Evolutionary conservation across 2,888 invertebrate species (phyloP), one percentile per base, ranked within the genome.

Genomic region (Amphimallon solstitiale): DNA sequence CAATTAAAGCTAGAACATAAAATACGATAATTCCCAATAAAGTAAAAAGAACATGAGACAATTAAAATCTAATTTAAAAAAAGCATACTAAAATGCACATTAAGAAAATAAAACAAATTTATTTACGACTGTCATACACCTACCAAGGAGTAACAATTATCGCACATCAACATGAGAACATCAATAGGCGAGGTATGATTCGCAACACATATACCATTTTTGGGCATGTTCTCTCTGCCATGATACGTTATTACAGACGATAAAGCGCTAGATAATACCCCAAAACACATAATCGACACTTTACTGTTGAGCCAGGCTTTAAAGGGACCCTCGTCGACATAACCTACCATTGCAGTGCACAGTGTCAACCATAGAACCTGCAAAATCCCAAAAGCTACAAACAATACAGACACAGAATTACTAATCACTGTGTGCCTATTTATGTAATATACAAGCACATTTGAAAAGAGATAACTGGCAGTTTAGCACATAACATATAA

Each of bases 181-280:
- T 99, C 99, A 72, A 99, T 97, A 2, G 99, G 99, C 70, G 97
- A 97, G 3, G 99, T 99, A 84, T 99, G 99, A 85, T 99, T 99
- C 51, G 98, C 98, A 23, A 99, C 99, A 85, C 98, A 98, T 76
- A 98, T 98, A 67, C 91, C 90, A 71, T 83, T 85, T 75, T 88
- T 88, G 34, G 97, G 97, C 74, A 89, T 89, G 82, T 96, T 94
- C 80, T 95, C 93, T 62, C 88, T 88, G 81, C 91, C 93, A 83
- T 95, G 93, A 83, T 94, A 94, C 21, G 89, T 91, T 74, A 94
- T 90, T 68, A 94, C 94, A 23, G 92, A 89, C 6, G 98, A 97
- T 77, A 98, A 90, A 60, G 97, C 94, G 69, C 97, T 90, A 62
- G 95, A 94, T 73, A 98, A 86, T 75, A 98, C 91, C 78, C 95